Evolutionary conservation across 2,888 invertebrate genomes (phyloP).

Genomic region (Zaprionus lineosus): DNA sequence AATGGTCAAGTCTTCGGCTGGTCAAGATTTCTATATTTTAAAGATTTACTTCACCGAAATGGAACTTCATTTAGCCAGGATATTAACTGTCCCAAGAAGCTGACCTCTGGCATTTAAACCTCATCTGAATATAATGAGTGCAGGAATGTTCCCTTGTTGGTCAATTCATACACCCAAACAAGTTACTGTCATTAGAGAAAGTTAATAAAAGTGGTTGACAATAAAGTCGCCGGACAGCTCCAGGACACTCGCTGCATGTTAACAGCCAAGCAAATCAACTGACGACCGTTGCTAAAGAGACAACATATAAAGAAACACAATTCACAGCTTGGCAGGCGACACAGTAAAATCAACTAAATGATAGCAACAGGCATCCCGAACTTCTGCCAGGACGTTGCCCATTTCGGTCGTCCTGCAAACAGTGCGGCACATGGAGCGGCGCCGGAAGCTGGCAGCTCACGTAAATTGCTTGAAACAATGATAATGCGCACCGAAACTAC

Average conservation of each 20-base stretch:
- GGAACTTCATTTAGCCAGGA: too few relatives aligned
- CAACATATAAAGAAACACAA: constrained; percentile 35
- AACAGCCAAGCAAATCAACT: constrained; percentile 48
- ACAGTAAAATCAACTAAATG: constrained; percentile 57
- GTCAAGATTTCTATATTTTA: too few relatives aligned
- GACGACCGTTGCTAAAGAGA: constrained; percentile 33
- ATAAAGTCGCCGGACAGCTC: constrained; percentile 12
- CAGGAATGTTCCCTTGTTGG: constrained; percentile 38
- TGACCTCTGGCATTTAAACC: too few relatives aligned
- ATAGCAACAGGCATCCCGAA: constrained; percentile 28
- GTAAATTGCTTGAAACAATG: constrained; percentile 51
- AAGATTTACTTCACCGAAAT: too few relatives aligned
- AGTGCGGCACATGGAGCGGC: constrained; percentile 37
- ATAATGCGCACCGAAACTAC: constrained; percentile 52
- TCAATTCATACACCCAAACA: constrained; percentile 35
- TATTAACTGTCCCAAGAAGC: too few relatives aligned
- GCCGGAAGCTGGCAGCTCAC: constrained; percentile 12
- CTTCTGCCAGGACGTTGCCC: too few relatives aligned
- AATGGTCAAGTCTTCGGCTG: too few relatives aligned
- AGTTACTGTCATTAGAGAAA: constrained; percentile 56
- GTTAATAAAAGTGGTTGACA: constrained; percentile 58
- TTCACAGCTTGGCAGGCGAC: constrained; percentile 45
- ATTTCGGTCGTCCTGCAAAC: too few relatives aligned
- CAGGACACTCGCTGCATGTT: background rate
- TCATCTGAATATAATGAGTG: constrained; percentile 57